These are phyloP conservation scores for Helicoverpa armigera DNA, from an alignment of 1,140 invertebrate species.

Conservation along the genomic window DNA sequence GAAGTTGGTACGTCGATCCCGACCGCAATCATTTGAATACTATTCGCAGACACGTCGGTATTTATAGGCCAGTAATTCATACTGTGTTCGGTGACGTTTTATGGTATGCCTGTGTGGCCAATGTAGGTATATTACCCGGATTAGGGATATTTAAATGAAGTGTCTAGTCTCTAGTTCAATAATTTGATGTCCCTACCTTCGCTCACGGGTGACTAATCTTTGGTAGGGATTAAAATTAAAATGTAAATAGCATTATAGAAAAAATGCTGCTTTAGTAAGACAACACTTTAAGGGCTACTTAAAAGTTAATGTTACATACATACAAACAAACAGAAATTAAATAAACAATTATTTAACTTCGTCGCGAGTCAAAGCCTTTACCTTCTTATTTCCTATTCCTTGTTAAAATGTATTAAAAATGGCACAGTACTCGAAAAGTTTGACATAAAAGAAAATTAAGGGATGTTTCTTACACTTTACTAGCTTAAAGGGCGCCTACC, in stretches of 20 bases:
- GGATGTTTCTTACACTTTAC: slow-evolving; percentile 20
- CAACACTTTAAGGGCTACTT: slow-evolving; percentile 2
- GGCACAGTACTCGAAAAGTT: slow-evolving; percentile 10
- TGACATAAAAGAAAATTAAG: slow-evolving; percentile 40
- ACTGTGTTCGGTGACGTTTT: slow-evolving; percentile 73
- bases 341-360: slow-evolving; percentile 7
- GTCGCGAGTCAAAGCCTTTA: not conserved
- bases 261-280: slow-evolving; percentile 14
- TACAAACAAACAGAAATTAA: not conserved
- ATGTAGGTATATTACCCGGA: slow-evolving; percentile 61
- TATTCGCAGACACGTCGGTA: slow-evolving; percentile 76
- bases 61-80: slow-evolving; percentile 81
- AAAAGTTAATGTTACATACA: slow-evolving; percentile 10
- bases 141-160: slow-evolving; percentile 69
- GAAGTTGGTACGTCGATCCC: slow-evolving; percentile 80
- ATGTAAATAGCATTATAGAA: slow-evolving; percentile 33
- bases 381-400: slow-evolving; percentile 19
- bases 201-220: slow-evolving; percentile 12
- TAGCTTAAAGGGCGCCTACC: slow-evolving; percentile 27
- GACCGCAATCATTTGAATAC: slow-evolving; percentile 83
- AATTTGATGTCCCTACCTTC: slow-evolving; percentile 49
- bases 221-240: slow-evolving; percentile 46
- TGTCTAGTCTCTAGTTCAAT: slow-evolving; percentile 49
- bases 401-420: slow-evolving; percentile 2
- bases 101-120: slow-evolving; percentile 70